A percentile compares a stretch with the other conserved stretches of the same genome.
These are phyloP conservation scores for Poeciliopsis paucimaculata DNA, from an alignment of 2,797 vertebrate species.

Conservation along the genomic window DNA sequence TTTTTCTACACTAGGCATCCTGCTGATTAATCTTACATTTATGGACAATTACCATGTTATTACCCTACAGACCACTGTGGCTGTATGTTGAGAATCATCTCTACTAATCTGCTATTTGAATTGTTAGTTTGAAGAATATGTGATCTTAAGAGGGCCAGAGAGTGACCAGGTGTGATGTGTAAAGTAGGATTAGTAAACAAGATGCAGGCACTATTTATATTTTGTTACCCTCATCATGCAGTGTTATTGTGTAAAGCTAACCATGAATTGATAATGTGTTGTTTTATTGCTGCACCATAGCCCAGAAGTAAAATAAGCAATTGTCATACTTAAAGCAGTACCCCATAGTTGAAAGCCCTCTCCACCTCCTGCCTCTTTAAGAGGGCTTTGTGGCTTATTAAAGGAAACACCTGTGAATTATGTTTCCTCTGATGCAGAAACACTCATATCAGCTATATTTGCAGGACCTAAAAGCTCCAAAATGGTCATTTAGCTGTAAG, in stretches of 20 bases:
- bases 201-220: neutral
- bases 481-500: neutral
- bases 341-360: neutral
- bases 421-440: constrained; percentile 1
- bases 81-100: neutral
- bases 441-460: constrained; percentile 11
- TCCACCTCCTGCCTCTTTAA: neutral
- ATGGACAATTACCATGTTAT: constrained; percentile 8
- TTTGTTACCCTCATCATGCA: neutral
- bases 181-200: neutral
- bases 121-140: neutral
- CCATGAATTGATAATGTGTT: neutral
- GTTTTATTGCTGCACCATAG: constrained; percentile 4
- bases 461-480: neutral
- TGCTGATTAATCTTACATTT: constrained; percentile 29
- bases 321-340: constrained; percentile 2
- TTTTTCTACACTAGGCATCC: constrained; percentile 30
- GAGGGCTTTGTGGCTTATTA: constrained; percentile 2
- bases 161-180: neutral
- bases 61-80: neutral
- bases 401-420: constrained; percentile 6
- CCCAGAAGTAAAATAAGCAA: constrained; percentile 8
- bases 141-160: neutral
- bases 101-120: neutral
- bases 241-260: neutral